Base-by-base conservation (phyloP, 2,113 vertebrate species). In the Hystrix brachyura region DNA sequence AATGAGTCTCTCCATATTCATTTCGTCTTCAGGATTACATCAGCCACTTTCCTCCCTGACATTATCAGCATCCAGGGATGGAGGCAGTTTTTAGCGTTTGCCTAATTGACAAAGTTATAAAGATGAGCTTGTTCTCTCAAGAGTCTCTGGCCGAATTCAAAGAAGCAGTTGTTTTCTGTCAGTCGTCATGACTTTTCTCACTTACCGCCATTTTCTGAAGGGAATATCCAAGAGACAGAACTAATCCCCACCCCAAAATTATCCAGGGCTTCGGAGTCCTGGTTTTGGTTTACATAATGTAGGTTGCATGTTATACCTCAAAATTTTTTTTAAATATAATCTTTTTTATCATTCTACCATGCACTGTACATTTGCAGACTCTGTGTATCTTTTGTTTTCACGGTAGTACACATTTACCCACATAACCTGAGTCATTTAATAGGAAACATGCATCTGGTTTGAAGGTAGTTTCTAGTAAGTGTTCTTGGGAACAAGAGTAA, bases 221-320 rank as follows among this genome's bases (percentile, higher is more conserved):
- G 87, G 55, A 95, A 81, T 91, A 43, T 65, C 91, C 72, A 55
- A 53, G 83, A 98, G 90, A 94, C 90, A 94, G 92, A 69, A 25
- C 53, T 85, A 92, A 97, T 94, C 43, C 53, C 38, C 4, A 4
- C 43, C 95, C 85, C 87, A 48, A 85, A 97, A 96, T 97, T 81
- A 96, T 62, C 64, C 64, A 85, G 90, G 90, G 92, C 87, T 95
- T 95, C 78, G 23, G 95, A 92, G 96, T 84, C 87, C 48, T 78
- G 92, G 92, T 97, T 96, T 97, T 85, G 87, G 84, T 95, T 97
- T 97, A 81, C 92, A 95, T 69, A 95, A 64, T 60, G 60, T 85
- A 84, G 80, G 32, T 90, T 92, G 57, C 64, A 57, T 95, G 59
- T 95, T 53, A 64, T 76, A 79, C 87, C 34, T 97, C 60, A 55